These are phyloP conservation scores for Hydrozoanthus gracilis DNA, from an alignment of 92 coral and sea anemone species.

Conservation along the genomic window DNA sequence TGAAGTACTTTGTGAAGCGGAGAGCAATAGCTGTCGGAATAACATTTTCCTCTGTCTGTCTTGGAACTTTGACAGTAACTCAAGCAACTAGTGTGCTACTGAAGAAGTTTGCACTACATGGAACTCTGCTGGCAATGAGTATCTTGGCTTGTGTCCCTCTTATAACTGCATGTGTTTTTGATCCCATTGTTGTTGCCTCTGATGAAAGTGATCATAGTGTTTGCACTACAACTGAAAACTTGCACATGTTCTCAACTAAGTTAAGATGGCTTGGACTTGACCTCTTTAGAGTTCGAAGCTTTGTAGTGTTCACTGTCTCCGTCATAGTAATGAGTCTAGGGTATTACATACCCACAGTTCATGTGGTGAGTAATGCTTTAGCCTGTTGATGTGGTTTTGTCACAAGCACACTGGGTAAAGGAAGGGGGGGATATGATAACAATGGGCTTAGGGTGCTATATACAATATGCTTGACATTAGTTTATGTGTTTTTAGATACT, in stretches of 20 bases:
- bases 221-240: neutral
- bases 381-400: too few species aligned
- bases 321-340: slow-evolving; percentile 44
- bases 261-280: slow-evolving; percentile 26
- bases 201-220: neutral
- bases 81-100: slow-evolving; percentile 26
- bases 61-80: slow-evolving; percentile 36
- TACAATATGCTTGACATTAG: neutral
- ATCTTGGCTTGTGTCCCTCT: slow-evolving; percentile 26
- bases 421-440: neutral
- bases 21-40: slow-evolving; percentile 32
- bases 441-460: neutral
- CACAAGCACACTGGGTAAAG: neutral
- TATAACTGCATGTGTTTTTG: slow-evolving; percentile 28
- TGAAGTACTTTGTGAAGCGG: slow-evolving; percentile 27
- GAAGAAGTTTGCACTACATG: slow-evolving; percentile 13
- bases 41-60: slow-evolving; percentile 41
- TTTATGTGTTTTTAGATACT: too few species aligned
- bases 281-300: slow-evolving; percentile 15
- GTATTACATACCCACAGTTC: slow-evolving; percentile 31
- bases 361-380: slow-evolving; percentile 6
- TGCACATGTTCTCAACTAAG: neutral
- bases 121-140: slow-evolving; percentile 33
- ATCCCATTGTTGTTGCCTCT: neutral
- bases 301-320: slow-evolving; percentile 26